Evolutionary conservation across 2,113 vertebrate genomes (phyloP), one percentile per base, ranked within the genome.

Genomic region (Rutilus rutilus): DNA sequence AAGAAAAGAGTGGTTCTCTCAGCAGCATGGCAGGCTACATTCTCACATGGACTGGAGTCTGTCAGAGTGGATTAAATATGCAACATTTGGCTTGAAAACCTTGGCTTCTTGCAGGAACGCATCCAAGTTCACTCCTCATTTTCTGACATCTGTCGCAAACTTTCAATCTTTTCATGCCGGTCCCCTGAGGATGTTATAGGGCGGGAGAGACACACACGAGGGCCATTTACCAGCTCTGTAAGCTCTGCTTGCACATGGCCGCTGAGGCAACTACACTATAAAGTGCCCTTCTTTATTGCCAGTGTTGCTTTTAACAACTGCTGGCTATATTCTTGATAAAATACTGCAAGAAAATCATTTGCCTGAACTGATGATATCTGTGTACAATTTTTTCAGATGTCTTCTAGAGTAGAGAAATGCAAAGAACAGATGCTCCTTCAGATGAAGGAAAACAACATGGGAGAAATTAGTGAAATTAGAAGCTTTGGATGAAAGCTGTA

Each of bases 11-110:
- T 11, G 3, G 45, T 82, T 80, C 30, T 45, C 15, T 42, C 82
- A 89, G 85, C 15, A 11, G 84, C 71, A 17, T 79, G 30, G 76
- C 54, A 17, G 82, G 45, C 75, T 21, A 36, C 83, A 57, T 57
- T 83, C 30, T 88, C 79, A 83, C 87, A 77, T 83, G 74, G 73
- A 78, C 78, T 87, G 10, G 60, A 86, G 85, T 91, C 82, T 86
- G 86, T 87, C 78, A 57, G 67, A n/a, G n/a, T 2, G 27, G 59
- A 92, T 92, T 92, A 93, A 93, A 94, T 92, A 93, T 92, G 91
- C 89, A 93, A 88, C 85, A 83, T 89, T 89, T 88, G 82, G 84
- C 85, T 57, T 81, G 82, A 92, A 91, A 91, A 85, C 30, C 86
- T 84, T 50, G 84, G 87, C 76, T 85, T 91, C 85, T 88, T 90